These are phyloP conservation scores for Leptinotarsa peninsularis DNA, from an alignment of 2,888 invertebrate species.

Conservation along the genomic window DNA sequence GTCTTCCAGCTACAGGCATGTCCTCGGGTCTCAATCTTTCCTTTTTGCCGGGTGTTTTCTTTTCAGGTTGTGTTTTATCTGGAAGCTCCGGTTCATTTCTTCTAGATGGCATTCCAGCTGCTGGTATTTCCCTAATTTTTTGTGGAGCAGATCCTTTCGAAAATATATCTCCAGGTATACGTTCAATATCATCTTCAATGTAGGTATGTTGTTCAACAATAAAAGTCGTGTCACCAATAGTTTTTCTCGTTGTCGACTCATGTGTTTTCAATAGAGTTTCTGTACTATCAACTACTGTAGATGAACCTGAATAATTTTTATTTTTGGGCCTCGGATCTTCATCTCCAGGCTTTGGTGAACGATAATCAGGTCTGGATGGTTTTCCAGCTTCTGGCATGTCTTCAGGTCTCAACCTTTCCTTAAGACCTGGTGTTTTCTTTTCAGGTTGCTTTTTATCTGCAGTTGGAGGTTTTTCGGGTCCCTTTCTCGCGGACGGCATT, in stretches of 20 bases:
- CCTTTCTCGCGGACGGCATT: not conserved
- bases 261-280: conserved; percentile 43
- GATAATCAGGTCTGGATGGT: not conserved
- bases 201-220: conserved; percentile 49
- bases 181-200: conserved; percentile 10
- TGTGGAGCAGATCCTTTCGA: conserved; percentile 3
- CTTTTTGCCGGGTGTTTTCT: not conserved
- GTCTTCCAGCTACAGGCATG: conserved; percentile 25
- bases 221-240: conserved; percentile 53
- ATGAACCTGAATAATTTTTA: not conserved
- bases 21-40: conserved; percentile 21
- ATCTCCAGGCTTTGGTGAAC: not conserved
- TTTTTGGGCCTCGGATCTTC: not conserved
- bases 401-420: not conserved
- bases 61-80: too few relatives aligned
- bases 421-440: not conserved
- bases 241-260: conserved; percentile 53
- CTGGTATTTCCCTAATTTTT: too few relatives aligned
- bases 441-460: conserved; percentile 28
- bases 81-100: not conserved
- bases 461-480: not conserved
- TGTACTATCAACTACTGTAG: conserved; percentile 16
- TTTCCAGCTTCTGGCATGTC: conserved; percentile 18
- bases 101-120: conserved; percentile 27
- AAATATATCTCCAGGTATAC: conserved; percentile 4